Percentiles rank a stretch among this genome's conserved stretches.
Evolutionary conservation across 2,888 invertebrate genomes (phyloP).

Genomic region (Eucera pruinosa): DNA sequence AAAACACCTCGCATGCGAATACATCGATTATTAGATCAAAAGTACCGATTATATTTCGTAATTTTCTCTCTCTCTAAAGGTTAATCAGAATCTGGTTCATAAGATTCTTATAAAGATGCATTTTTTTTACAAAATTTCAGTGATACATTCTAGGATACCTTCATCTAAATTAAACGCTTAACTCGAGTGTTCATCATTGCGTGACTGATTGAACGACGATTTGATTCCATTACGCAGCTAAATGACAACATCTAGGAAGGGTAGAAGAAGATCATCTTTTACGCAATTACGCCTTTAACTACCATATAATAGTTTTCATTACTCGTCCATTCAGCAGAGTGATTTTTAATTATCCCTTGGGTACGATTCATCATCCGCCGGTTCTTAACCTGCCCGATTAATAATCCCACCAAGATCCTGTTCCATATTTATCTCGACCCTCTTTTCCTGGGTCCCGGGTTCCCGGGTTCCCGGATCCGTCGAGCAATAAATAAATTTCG

Average conservation of each 20-base stretch:
- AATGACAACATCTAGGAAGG: neutral
- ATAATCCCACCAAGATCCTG: conserved; percentile 57
- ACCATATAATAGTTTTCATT: conserved; percentile 41
- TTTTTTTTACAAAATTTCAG: too few species aligned
- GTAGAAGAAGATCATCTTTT: conserved; percentile 4
- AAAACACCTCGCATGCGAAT: too few species aligned
- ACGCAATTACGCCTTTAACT: conserved; percentile 37
- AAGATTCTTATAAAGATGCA: too few species aligned
- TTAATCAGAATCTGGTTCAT: too few species aligned
- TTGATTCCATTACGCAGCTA: neutral
- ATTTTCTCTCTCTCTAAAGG: too few species aligned
- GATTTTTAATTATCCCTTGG: conserved; percentile 53
- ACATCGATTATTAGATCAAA: too few species aligned
- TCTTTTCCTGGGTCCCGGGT: conserved; percentile 10
- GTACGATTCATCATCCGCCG: conserved; percentile 43
- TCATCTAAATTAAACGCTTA: neutral
- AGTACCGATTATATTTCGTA: too few species aligned
- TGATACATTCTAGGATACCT: too few species aligned
- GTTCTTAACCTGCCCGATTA: conserved; percentile 44
- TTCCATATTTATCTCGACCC: conserved; percentile 64
- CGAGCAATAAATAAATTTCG: conserved; percentile 80
- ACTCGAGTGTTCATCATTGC: neutral
- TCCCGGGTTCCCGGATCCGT: too few species aligned
- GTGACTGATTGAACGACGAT: neutral
- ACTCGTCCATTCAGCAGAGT: conserved; percentile 15